Evolutionary conservation across 2,113 vertebrate species (phyloP).

Genomic region (Sphyrna mokarran): DNA sequence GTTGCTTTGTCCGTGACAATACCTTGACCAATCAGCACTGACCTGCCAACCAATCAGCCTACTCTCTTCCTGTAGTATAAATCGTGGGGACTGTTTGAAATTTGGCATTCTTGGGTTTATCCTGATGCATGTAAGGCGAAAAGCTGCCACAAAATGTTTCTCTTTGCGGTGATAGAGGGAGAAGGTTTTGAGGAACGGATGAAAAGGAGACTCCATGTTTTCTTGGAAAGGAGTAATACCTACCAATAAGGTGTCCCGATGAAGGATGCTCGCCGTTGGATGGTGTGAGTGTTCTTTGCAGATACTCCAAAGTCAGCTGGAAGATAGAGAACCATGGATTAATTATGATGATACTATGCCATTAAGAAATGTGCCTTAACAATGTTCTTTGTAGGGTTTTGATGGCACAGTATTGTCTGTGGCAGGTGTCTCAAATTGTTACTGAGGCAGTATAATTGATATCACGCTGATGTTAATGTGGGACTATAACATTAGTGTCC

Average conservation of each 20-base stretch:
- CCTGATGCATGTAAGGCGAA: background rate
- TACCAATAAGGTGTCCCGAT: slow-evolving; percentile 62
- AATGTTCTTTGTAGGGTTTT: too few relatives aligned
- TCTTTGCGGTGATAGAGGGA: background rate
- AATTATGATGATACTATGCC: too few relatives aligned
- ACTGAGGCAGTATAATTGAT: too few relatives aligned
- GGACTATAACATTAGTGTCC: too few relatives aligned
- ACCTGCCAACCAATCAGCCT: background rate
- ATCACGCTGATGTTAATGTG: too few relatives aligned
- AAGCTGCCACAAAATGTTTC: background rate
- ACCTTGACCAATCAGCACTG: background rate
- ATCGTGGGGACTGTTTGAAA: background rate
- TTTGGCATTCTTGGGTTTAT: background rate
- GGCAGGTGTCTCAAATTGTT: too few relatives aligned
- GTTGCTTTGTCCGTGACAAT: background rate
- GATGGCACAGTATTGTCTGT: too few relatives aligned
- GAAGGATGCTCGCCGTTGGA: slow-evolving; percentile 55
- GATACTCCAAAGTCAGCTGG: slow-evolving; percentile 62
- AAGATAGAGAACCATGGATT: background rate
- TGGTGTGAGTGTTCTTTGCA: slow-evolving; percentile 52
- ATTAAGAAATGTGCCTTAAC: too few relatives aligned
- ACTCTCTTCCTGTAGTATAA: background rate
- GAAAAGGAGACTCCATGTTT: background rate
- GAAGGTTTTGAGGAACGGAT: background rate
- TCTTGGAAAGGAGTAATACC: background rate